A percentile compares a stretch with the other conserved stretches of the same genome.
Conservation (phyloP, 2,113 vertebrate genomes). For the Monopterus albus region DNA sequence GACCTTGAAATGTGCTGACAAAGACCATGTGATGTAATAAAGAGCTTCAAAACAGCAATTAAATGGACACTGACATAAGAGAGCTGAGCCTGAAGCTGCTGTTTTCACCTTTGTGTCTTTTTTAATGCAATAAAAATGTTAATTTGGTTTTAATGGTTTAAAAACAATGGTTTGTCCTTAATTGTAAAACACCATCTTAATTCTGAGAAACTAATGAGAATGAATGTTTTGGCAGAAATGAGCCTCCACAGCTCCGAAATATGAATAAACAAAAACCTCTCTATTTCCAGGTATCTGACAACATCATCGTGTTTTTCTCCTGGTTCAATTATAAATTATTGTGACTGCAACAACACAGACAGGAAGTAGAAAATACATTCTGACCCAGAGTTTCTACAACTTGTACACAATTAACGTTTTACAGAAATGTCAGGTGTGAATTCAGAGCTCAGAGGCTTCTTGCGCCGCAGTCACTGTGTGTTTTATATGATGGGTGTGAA, state of each 20-base stretch:
- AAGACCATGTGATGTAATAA: neutral
- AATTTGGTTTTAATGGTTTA: no score
- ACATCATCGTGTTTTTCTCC: neutral
- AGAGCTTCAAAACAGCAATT: neutral
- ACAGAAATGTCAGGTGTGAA: constrained; percentile 26
- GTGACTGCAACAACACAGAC: constrained; percentile 43
- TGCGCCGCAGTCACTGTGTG: no score
- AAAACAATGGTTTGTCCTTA: no score
- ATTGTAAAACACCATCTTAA: no score
- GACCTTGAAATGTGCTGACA: neutral
- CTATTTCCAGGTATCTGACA: no score
- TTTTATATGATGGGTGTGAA: no score
- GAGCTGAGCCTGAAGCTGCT: no score
- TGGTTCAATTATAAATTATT: constrained; percentile 61
- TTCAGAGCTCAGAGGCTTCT: constrained; percentile 32
- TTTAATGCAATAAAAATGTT: no score
- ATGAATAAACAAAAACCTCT: neutral
- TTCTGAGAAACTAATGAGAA: no score
- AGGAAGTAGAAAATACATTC: constrained; percentile 68
- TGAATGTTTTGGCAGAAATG: constrained; percentile 10
- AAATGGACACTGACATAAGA: neutral
- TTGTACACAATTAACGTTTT: constrained; percentile 52
- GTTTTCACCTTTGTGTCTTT: neutral
- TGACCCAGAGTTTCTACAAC: constrained; percentile 52
- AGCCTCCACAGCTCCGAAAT: constrained; percentile 3